Base-by-base conservation (phyloP, 2,113 vertebrate species). In the Trachemys scripta region DNA sequence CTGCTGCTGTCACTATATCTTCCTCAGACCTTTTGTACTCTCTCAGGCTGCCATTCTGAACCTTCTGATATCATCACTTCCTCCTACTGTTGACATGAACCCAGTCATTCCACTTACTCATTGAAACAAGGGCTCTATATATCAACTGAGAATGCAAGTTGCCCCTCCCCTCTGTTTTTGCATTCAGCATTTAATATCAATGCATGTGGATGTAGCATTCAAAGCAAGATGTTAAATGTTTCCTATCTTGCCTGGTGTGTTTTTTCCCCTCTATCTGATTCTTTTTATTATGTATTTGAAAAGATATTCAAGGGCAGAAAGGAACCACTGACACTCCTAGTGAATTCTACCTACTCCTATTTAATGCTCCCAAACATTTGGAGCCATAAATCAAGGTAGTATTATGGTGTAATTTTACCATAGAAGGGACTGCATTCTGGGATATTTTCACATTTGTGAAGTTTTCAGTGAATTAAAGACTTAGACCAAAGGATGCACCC, bases 1-100 rank as follows among this genome's bases (percentile, higher is more conserved):
- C 27, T 78, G 5, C 16, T 38, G 10, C 27, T 82, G 27, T 56
- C n/a, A 9, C 12, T 82, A 10, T 25, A 27, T 76, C 13, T 72
- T 78, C 38, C 69, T 78, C 42, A 45, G 20, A 45, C 10, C 5
- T 85, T 17, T 62, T 3, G 13, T 56, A 27, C 35, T 95, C 57
- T 65, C 29, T 51, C 12, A 51, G 24, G 1, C 11, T 88, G 27
- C 29, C 0, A 0, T 35, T 47, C 45, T 11, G 50, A 10, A 62
- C 19, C 4, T 62, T 10, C 38, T 45, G 42, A 79, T 80, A 85
- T 7, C 53, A 45, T 45, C 25, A 29, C 75, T 27, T 78, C 42
- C 6, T 90, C 29, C 42, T 42, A 29, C 4, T 45, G 49, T 82
- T 47, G 12, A 9, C 45, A 20, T 1, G 87, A 20, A 16, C 6